Evolutionary conservation across 2,888 invertebrate genomes (phyloP), one percentile per base, ranked within the genome.

Genomic region (Pterostichus niger): DNA sequence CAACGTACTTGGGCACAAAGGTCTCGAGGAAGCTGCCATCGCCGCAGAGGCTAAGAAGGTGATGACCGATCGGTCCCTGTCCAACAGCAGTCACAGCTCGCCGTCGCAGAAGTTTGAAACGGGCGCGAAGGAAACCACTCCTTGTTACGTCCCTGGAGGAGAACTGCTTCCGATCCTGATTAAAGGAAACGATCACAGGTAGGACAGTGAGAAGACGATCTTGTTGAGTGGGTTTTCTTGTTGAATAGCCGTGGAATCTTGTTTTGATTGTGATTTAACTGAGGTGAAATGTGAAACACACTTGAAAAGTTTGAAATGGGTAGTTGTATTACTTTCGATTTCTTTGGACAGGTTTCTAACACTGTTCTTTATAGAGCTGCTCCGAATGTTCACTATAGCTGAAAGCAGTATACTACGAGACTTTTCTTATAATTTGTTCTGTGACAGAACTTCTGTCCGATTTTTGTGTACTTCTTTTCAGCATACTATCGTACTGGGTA

Each of bases 1-100:
- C 84, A 95, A 96, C 88, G 93, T 94, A 87, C 89, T 94, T 85
- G 94, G 93, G 83, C 89, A 89, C 83, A 87, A 87, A 82, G 87
- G 88, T 76, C 84, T 88, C 81, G 88, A 88, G 83, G 82, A 87
- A 87, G 84, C 82, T 17, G 85, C 86, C 3, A 78, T 84, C 73
- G 84, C 81, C 33, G 78, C 40, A 17, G 84, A 84, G 81, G 76
- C 49, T 24, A 82, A 52, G 56, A 78, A 85, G 83, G 83, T 85
- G 82, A 40, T 84, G 59, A 61, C 83, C 33, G 84, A 85, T 40
- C 76, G n/a, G n/a, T 84, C 82, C 35, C 81, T 83, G 56, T 84
- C 83, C 49, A 83, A 77, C 77, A 83, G 83, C 85, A 86, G 86
- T 11, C 83, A 83, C 40, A 77, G 83, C 10, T 64, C 64, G n/a